Conservation (phyloP, 2,113 vertebrate species). For the Quiscalus mexicanus region DNA sequence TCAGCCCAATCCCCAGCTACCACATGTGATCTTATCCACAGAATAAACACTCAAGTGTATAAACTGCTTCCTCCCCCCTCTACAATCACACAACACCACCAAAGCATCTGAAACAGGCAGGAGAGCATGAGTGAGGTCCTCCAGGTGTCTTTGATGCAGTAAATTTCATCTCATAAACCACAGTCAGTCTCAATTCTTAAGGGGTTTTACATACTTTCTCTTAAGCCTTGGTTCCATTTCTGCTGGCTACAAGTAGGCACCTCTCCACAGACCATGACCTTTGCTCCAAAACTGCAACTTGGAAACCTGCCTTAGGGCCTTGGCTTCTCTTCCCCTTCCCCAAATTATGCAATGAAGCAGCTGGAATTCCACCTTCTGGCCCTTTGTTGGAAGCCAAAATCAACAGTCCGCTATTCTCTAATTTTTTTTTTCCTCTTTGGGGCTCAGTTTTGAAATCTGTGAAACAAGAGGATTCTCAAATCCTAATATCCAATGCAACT, state of each 20-base stretch:
- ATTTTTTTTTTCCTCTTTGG: background rate
- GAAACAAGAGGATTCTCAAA: background rate
- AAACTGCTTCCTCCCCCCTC: background rate
- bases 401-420: background rate
- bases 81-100: background rate
- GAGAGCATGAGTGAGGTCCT: background rate
- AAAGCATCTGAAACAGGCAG: background rate
- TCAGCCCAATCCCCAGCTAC: background rate
- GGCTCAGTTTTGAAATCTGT: background rate
- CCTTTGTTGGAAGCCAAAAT: background rate
- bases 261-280: background rate
- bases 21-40: background rate
- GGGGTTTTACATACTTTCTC: background rate
- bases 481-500: background rate
- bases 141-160: background rate
- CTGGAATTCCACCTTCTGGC: background rate
- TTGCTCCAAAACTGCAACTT: background rate
- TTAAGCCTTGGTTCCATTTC: background rate
- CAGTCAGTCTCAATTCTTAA: background rate
- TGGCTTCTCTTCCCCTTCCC: background rate
- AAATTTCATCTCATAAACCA: background rate
- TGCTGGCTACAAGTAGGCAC: background rate
- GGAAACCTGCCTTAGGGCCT: background rate
- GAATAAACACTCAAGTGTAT: background rate
- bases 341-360: background rate